A percentile compares a stretch with the other conserved stretches of the same genome.
Evolutionary conservation across 2,797 vertebrate species (phyloP).

Genomic region (Adrianichthys oophorus): DNA sequence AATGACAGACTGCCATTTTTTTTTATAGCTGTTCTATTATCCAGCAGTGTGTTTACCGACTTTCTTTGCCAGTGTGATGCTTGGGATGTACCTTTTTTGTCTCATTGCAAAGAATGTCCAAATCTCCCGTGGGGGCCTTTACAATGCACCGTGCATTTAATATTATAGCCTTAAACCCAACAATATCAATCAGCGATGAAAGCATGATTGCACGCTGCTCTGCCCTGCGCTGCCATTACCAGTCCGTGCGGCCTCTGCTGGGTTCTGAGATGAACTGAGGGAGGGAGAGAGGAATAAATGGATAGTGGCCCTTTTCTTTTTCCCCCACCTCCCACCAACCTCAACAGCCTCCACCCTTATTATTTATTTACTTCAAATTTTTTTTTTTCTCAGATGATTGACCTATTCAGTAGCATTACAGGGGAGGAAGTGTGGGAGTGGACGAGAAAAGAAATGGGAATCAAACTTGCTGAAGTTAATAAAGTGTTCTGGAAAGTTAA

Average conservation of each 20-base stretch:
- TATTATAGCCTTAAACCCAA: constrained; percentile 72
- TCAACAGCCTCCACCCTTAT: constrained; percentile 1
- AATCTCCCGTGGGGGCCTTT: constrained; percentile 39
- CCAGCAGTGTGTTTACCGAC: constrained; percentile 21
- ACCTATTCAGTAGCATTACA: constrained; percentile 15
- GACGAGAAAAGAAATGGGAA: constrained; percentile 20
- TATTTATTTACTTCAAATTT: not conserved
- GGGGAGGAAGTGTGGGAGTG: not conserved
- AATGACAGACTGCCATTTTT: constrained; percentile 25
- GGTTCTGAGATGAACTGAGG: constrained; percentile 30
- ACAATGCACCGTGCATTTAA: constrained; percentile 72
- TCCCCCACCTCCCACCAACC: not conserved
- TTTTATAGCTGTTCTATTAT: constrained; percentile 17
- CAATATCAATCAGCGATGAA: constrained; percentile 74
- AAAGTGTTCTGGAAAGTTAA: no score
- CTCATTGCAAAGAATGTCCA: constrained; percentile 40
- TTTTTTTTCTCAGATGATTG: constrained; percentile 14
- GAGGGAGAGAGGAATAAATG: constrained; percentile 43
- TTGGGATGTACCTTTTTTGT: constrained; percentile 20
- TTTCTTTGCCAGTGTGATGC: constrained; percentile 15
- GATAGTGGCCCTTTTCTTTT: constrained; percentile 34
- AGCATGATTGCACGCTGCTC: constrained; percentile 60
- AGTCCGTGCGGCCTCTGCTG: constrained; percentile 44
- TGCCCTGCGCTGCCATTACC: constrained; percentile 62
- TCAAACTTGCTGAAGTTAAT: constrained; percentile 1